Evolutionary conservation across 2,113 vertebrate species (phyloP), one percentile per base, ranked within the genome.

Genomic region (Lophura nycthemera): DNA sequence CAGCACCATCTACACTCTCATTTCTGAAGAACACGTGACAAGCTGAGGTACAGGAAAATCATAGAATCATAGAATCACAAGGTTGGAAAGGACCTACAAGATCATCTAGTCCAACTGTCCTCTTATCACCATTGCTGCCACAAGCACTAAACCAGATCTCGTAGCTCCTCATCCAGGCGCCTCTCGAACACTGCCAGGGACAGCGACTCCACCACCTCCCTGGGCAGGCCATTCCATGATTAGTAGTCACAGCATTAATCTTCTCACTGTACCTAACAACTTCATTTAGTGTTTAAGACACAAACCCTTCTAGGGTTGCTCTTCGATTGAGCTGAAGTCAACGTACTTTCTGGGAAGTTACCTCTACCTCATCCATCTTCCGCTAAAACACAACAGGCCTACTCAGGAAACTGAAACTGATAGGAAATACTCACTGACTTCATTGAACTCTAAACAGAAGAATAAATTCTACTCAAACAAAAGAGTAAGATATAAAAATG

Each of bases 161-260:
- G 42, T 3, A 43, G 42, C 42, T 43, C 42, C 42, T 43, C 42
- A 43, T 17, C 42, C 42, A 43, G 42, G 3, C 6, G 7, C 42
- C 42, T 43, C 42, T 43, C 16, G 15, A 43, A 43, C 42, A 43
- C 42, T 16, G 15, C 15, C 42, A 43, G 42, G 42, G 15, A 43
- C 3, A 15, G 42, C 42, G 3, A 7, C 42, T 43, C 15, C 42
- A 43, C 42, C 42, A 43, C 16, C 42, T 43, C 42, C 16, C 42
- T 43, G 42, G 42, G 42, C 42, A 43, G 40, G 42, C 42, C 42
- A 43, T 17, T 43, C 15, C 15, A 86, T 42, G 18, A 78, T 82
- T 76, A 92, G 66, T 38, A 93, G 66, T 61, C 88, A 81, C 43
- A 83, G 74, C 57, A 92, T 84, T 78, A 88, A 92, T 90, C 70